Evolutionary conservation across 2,888 invertebrate species (phyloP).

Genomic region (Cantharis rufa): DNA sequence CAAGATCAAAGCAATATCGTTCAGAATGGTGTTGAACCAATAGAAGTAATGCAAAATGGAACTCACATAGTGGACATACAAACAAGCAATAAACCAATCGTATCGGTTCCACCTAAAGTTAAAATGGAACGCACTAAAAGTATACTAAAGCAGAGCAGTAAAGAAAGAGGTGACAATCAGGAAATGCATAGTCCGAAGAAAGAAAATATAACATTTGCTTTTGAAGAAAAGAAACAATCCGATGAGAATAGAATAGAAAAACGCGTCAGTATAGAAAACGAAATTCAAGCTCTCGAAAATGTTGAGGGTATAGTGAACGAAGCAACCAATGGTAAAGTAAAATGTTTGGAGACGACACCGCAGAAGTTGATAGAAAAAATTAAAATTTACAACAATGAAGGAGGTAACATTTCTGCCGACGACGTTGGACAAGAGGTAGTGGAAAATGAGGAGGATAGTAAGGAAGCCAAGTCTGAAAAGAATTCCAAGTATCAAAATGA

Average conservation of each 20-base stretch:
- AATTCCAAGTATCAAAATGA: conserved; percentile 37
- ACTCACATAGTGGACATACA: conserved; percentile 7
- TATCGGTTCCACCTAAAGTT: conserved; percentile 30
- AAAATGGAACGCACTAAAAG: conserved; percentile 52
- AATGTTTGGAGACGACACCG: conserved; percentile 5
- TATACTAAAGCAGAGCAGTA: conserved; percentile 52
- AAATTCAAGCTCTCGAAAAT: conserved; percentile 4
- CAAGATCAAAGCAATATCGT: neutral
- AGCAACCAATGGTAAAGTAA: neutral
- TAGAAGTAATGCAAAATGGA: conserved; percentile 11
- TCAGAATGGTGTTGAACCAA: neutral
- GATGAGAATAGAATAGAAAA: conserved; percentile 14
- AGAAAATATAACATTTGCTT: conserved; percentile 51
- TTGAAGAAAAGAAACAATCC: conserved; percentile 38
- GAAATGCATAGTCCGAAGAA: conserved; percentile 48
- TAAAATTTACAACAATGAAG: neutral
- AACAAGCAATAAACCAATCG: conserved; percentile 22
- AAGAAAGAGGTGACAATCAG: conserved; percentile 45
- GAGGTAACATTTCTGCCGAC: neutral
- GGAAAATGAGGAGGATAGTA: conserved; percentile 22
- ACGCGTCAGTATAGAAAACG: conserved; percentile 38
- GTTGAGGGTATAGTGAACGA: neutral
- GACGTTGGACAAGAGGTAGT: conserved; percentile 19
- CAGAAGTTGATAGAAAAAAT: neutral
- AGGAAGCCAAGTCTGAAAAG: conserved; percentile 29